phyloP scores from a whole-genome alignment of 2,797 vertebrate genomes.

The Hipposideros larvatus region DNA sequence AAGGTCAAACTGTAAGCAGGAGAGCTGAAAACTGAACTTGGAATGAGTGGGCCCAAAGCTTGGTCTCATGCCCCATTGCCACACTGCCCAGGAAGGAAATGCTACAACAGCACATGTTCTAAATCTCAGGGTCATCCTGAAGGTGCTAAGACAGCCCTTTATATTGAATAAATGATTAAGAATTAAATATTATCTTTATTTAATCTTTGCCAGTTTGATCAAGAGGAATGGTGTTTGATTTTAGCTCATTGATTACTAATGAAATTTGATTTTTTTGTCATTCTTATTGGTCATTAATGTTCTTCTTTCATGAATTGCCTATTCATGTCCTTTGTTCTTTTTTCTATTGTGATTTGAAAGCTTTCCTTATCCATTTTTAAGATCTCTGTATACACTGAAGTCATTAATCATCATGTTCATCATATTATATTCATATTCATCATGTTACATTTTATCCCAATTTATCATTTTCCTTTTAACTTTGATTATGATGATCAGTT shows the following conservation, averaged over 20 bases:
- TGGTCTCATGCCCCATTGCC: background rate
- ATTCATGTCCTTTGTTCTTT: constrained; percentile 49
- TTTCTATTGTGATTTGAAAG: constrained; percentile 48
- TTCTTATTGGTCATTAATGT: constrained; percentile 44
- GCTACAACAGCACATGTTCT: background rate
- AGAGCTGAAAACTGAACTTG: background rate
- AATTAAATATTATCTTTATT: constrained; percentile 53
- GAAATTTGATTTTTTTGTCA: constrained; percentile 57
- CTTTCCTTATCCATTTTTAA: constrained; percentile 51
- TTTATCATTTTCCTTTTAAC: constrained; percentile 30
- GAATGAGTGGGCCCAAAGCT: background rate
- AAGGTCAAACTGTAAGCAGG: background rate
- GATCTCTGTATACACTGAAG: background rate
- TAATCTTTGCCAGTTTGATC: constrained; percentile 26
- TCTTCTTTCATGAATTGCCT: constrained; percentile 59
- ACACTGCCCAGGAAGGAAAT: background rate
- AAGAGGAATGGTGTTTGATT: constrained; percentile 26
- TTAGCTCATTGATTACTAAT: constrained; percentile 42
- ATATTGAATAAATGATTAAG: background rate
- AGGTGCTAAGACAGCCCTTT: background rate
- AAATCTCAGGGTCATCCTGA: background rate
- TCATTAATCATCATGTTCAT: background rate
- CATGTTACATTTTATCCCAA: background rate
- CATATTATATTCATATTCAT: background rate
- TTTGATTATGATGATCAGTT: background rate